A percentile compares a stretch with the other conserved stretches of the same genome.
Conservation (phyloP, 2,113 vertebrate genomes). For the Protobothrops flavoviridis region DNA sequence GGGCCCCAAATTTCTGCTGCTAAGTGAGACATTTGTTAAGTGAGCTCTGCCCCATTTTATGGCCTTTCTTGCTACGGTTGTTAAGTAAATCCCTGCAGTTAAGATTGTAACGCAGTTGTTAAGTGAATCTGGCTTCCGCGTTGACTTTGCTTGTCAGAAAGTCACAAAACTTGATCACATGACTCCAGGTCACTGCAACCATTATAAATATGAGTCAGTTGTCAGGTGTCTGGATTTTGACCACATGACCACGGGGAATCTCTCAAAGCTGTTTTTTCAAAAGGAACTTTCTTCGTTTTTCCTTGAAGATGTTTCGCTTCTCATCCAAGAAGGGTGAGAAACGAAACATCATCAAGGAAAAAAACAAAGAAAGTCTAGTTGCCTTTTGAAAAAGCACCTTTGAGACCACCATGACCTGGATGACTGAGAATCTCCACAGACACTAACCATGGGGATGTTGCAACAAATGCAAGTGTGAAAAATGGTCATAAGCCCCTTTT, state of each 20-base stretch:
- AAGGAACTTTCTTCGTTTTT: no score
- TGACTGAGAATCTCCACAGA: background rate
- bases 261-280: no score
- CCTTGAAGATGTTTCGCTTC: no score
- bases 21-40: background rate
- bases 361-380: background rate
- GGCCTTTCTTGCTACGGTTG: background rate
- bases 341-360: background rate
- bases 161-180: background rate
- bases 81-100: background rate
- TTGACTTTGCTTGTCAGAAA: background rate
- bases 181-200: background rate
- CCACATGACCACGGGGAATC: background rate
- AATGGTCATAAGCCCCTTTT: background rate
- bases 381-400: background rate
- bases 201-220: background rate
- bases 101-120: background rate
- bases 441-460: background rate
- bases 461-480: background rate
- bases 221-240: background rate
- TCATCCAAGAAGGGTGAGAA: background rate
- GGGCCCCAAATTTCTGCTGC: background rate
- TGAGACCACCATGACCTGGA: background rate
- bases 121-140: background rate
- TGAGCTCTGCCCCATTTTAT: background rate